Conservation (phyloP, 2,888 invertebrate species). For the Mythimna lalbum region DNA sequence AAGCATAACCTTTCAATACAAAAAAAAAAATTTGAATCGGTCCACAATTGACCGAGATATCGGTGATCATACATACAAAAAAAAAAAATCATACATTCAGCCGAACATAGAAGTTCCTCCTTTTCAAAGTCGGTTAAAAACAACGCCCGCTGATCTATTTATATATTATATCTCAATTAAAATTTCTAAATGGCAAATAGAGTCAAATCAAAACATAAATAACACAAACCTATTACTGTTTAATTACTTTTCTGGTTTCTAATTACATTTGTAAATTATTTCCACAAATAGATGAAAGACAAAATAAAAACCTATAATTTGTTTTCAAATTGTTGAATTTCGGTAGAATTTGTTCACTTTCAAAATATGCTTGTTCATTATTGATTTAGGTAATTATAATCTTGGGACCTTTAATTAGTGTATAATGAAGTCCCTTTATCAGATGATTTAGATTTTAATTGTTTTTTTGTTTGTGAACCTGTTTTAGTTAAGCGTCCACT, state of each 20-base stretch:
- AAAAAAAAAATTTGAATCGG: no score
- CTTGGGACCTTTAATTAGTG: background rate
- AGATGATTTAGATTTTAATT: no score
- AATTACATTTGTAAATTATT: slow-evolving; percentile 11
- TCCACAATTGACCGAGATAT: no score
- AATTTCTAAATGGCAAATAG: background rate
- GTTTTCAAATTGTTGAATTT: background rate
- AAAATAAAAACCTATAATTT: slow-evolving; percentile 11
- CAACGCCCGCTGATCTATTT: background rate
- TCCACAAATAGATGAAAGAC: slow-evolving; percentile 10
- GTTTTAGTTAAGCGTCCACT: no score
- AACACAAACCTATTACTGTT: slow-evolving; percentile 1
- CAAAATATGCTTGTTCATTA: slow-evolving; percentile 5
- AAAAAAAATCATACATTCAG: no score
- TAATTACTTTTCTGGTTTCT: slow-evolving; percentile 1
- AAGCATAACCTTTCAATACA: no score
- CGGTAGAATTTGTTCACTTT: background rate
- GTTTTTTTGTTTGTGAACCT: no score
- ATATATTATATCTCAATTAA: background rate
- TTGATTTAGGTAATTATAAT: slow-evolving; percentile 11
- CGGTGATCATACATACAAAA: no score
- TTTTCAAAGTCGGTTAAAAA: no score
- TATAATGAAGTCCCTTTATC: background rate
- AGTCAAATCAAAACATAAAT: slow-evolving; percentile 1
- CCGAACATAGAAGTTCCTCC: no score